phyloP scores from a whole-genome alignment of 2,113 vertebrate species.

The Hipposideros armiger region DNA sequence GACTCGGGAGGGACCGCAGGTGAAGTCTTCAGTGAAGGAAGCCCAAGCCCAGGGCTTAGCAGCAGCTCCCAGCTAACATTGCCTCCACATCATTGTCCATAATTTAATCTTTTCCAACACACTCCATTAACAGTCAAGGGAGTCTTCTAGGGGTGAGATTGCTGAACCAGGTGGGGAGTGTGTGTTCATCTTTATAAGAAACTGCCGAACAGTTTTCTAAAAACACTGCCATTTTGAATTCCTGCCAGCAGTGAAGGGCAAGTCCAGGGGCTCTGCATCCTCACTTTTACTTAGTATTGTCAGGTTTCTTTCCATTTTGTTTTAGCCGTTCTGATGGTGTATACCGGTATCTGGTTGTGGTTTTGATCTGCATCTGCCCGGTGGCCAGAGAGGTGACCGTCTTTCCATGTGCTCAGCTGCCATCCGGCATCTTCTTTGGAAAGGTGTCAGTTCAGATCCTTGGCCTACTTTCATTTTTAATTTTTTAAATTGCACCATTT shows the following conservation, averaged over 20 bases:
- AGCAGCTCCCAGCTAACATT: too few relatives aligned
- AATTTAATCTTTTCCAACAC: neutral
- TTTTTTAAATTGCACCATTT: neutral
- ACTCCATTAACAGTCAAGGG: neutral
- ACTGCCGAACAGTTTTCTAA: neutral
- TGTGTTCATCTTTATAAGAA: neutral
- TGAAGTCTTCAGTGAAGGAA: too few relatives aligned
- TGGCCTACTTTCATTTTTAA: neutral
- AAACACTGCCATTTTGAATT: neutral
- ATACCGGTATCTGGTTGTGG: neutral
- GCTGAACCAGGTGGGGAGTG: neutral
- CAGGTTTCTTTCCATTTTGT: neutral
- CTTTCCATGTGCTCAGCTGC: neutral
- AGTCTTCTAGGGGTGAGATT: too few relatives aligned
- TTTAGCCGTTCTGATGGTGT: neutral
- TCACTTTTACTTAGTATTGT: neutral
- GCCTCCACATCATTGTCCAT: fast-evolving
- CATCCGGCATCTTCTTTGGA: neutral
- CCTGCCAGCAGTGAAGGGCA: neutral
- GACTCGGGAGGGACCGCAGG: too few relatives aligned
- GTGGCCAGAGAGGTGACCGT: neutral
- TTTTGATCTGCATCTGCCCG: neutral
- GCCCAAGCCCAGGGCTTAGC: too few relatives aligned
- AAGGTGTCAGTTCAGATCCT: neutral
- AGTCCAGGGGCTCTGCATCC: neutral